Conservation (phyloP, 2,113 vertebrate genomes). For the Phalacrocorax pelagicus region DNA sequence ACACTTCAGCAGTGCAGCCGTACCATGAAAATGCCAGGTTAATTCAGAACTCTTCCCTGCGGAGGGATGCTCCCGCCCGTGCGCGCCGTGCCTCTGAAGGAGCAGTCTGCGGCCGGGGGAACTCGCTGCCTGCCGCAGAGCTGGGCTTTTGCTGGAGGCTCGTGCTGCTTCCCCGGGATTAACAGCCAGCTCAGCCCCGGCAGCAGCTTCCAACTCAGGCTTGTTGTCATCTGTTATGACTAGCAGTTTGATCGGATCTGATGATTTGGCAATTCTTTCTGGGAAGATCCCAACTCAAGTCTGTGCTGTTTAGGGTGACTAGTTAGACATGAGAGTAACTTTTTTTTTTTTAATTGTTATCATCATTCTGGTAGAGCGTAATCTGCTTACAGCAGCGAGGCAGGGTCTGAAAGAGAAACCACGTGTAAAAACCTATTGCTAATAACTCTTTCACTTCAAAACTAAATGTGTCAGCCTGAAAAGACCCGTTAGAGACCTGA, state of each 20-base stretch:
- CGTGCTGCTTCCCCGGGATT: not conserved
- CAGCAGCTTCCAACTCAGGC: not conserved
- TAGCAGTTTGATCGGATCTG: not conserved
- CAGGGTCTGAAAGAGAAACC: not conserved
- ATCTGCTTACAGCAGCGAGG: too few species aligned
- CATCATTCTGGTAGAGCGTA: not conserved
- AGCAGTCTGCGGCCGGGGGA: rapidly evolving
- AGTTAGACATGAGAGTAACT: not conserved
- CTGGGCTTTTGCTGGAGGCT: not conserved
- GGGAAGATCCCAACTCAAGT: not conserved
- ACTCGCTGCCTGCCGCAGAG: too few species aligned
- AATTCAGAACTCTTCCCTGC: rapidly evolving
- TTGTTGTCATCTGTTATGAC: not conserved
- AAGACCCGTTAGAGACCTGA: not conserved
- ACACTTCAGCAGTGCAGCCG: rapidly evolving
- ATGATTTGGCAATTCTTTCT: not conserved
- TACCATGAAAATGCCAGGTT: not conserved
- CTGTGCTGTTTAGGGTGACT: not conserved
- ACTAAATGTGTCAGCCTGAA: not conserved
- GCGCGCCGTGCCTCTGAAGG: not conserved
- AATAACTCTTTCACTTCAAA: not conserved
- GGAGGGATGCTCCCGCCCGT: not conserved
- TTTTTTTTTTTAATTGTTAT: not conserved
- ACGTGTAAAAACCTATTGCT: not conserved
- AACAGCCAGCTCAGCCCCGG: not conserved